Conservation (phyloP, 2,113 vertebrate genomes). For the Marcusenius ussheri region DNA sequence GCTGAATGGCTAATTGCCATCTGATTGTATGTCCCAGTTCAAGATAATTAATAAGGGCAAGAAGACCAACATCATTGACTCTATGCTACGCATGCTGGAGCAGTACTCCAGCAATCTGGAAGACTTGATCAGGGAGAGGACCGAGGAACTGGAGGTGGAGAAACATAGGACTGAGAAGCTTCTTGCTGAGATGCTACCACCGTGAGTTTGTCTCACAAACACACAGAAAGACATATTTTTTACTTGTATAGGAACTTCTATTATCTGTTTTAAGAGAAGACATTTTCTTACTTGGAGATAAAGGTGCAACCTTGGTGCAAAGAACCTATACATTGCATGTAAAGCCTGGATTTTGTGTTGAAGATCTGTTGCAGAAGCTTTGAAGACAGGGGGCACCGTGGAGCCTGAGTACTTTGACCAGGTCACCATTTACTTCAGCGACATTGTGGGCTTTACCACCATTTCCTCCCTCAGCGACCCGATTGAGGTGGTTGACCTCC, state of each 20-base stretch:
- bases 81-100: conserved; percentile 88
- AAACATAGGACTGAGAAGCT: conserved; percentile 91
- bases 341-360: conserved; percentile 24
- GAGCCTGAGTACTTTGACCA: conserved; percentile 87
- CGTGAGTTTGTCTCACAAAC: conserved; percentile 60
- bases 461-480: conserved; percentile 89
- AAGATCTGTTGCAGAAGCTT: conserved; percentile 84
- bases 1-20: not conserved
- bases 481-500: conserved; percentile 84
- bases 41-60: conserved; percentile 90
- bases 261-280: not conserved
- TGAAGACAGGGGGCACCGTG: conserved; percentile 79
- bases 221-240: too few species aligned
- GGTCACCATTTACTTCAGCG: conserved; percentile 92
- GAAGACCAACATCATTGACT: conserved; percentile 90
- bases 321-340: not conserved
- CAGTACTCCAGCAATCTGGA: conserved; percentile 92
- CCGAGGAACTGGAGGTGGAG: conserved; percentile 84
- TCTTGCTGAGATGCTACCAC: conserved; percentile 84
- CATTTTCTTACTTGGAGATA: not conserved
- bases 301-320: not conserved
- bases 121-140: conserved; percentile 80
- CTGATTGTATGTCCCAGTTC: conserved; percentile 59
- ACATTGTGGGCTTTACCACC: conserved; percentile 84
- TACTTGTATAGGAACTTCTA: not conserved